These are phyloP conservation scores for Rutilus rutilus DNA, from an alignment of 2,113 vertebrate species.

Conservation along the genomic window DNA sequence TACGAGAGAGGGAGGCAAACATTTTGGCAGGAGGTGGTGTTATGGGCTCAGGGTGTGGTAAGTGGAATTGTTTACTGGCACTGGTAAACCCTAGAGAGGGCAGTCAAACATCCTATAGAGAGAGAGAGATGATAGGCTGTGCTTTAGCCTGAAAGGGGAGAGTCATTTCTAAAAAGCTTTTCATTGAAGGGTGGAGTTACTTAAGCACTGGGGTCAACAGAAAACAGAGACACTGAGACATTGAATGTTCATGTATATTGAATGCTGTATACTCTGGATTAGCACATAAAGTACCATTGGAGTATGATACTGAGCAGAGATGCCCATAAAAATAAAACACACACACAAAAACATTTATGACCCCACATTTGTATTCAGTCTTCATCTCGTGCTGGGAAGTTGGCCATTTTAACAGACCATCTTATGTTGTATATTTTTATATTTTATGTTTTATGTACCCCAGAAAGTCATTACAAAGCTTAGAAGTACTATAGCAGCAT, in stretches of 20 bases:
- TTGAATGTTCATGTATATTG: neutral
- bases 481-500: neutral
- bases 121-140: neutral
- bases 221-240: neutral
- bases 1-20: neutral
- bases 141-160: neutral
- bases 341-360: neutral
- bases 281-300: slow-evolving; percentile 2
- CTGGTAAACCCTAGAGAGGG: neutral
- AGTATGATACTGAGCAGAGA: neutral
- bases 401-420: neutral
- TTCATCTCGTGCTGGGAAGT: neutral
- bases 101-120: neutral
- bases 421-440: neutral
- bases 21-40: slow-evolving; percentile 10
- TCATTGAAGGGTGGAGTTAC: neutral
- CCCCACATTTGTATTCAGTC: neutral
- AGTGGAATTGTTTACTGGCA: slow-evolving; percentile 25
- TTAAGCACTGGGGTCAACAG: neutral
- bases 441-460: neutral
- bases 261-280: neutral
- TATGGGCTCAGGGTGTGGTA: neutral
- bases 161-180: slow-evolving; percentile 1
- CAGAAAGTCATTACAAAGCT: neutral
- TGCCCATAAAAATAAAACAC: neutral